These are phyloP conservation scores for Rhinopithecus roxellana DNA, from an alignment of 2,113 vertebrate genomes.

Conservation along the genomic window DNA sequence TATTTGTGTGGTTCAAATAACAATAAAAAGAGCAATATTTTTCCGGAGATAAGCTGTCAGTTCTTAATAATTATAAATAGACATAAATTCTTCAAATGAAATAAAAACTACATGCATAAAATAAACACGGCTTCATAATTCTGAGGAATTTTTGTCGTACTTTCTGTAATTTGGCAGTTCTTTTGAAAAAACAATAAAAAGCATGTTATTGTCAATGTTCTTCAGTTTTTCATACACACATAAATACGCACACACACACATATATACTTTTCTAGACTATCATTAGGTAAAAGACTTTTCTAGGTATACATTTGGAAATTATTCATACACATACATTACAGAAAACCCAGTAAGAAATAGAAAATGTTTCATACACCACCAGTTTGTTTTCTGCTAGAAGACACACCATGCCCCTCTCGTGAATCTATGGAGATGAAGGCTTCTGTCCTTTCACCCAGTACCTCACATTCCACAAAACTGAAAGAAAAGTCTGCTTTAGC, in stretches of 20 bases:
- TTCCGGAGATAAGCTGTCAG: background rate
- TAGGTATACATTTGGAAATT: background rate
- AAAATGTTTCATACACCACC: background rate
- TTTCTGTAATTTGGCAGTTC: background rate
- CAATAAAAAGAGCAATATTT: background rate
- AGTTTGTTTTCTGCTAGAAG: background rate
- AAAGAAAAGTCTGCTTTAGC: background rate
- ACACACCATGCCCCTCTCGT: background rate
- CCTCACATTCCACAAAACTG: background rate
- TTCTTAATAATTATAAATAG: background rate
- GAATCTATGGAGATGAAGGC: background rate
- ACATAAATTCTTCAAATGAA: background rate
- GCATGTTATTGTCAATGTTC: background rate
- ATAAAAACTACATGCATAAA: background rate
- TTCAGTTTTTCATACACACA: background rate
- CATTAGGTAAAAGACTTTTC: background rate
- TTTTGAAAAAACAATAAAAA: background rate
- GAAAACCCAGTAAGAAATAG: background rate
- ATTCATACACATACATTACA: background rate
- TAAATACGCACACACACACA: too few relatives aligned
- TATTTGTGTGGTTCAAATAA: background rate
- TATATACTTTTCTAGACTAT: background rate
- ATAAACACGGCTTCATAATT: background rate
- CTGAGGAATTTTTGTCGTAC: background rate
- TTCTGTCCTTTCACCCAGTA: background rate